Conservation (phyloP, 2,797 vertebrate genomes). For the Microcaecilia unicolor region DNA sequence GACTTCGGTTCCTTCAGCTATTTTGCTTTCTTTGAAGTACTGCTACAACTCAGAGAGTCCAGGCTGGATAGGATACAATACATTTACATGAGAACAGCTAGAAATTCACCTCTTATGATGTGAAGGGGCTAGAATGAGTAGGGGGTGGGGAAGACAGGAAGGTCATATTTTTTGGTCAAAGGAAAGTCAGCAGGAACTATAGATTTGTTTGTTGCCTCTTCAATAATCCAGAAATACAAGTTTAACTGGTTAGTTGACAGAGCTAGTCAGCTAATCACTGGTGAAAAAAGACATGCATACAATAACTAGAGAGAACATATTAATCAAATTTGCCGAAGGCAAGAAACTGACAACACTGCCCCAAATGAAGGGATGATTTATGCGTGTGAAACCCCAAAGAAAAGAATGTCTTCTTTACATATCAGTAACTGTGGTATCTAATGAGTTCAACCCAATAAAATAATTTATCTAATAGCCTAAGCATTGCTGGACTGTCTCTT, state of each 20-base stretch:
- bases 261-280: conserved; percentile 24
- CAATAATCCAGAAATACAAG: conserved; percentile 61
- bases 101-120: conserved; percentile 47
- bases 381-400: conserved; percentile 34
- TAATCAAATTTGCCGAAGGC: conserved; percentile 41
- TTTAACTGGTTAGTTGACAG: conserved; percentile 53
- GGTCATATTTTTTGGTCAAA: conserved; percentile 43
- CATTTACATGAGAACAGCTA: conserved; percentile 45
- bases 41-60: conserved; percentile 29
- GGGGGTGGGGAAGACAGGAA: too few relatives aligned
- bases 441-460: too few relatives aligned
- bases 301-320: conserved; percentile 39
- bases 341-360: conserved; percentile 32
- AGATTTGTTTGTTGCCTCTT: conserved; percentile 41
- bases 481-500: too few relatives aligned
- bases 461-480: too few relatives aligned
- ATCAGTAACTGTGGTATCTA: conserved; percentile 14
- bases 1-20: conserved; percentile 39
- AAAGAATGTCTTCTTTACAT: conserved; percentile 35
- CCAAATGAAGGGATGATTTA: conserved; percentile 49
- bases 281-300: conserved; percentile 40
- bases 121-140: conserved; percentile 25
- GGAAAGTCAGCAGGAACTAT: conserved; percentile 47
- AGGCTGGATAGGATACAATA: conserved; percentile 32
- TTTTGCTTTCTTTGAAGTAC: conserved; percentile 34